phyloP scores from a whole-genome alignment of 2,888 invertebrate species.

The Yponomeuta plumbellus region DNA sequence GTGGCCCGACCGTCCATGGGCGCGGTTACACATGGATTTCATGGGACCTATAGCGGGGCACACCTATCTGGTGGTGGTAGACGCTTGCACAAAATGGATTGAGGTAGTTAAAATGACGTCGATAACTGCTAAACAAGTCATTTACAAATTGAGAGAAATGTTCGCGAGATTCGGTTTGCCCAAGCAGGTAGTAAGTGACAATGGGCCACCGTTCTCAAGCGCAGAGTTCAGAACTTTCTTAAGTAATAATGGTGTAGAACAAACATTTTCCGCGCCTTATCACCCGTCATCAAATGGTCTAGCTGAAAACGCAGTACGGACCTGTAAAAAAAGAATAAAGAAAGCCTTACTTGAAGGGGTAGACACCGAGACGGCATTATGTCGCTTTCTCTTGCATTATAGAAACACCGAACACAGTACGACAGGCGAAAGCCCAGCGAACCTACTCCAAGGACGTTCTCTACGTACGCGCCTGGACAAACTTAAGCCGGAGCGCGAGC shows the following conservation, averaged over 20 bases:
- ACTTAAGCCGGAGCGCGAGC: slow-evolving; percentile 2
- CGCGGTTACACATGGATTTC: no score
- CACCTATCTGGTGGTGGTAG: background rate
- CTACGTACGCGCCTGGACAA: slow-evolving; percentile 4
- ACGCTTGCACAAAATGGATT: slow-evolving; percentile 3
- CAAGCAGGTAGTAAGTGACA: slow-evolving; percentile 10
- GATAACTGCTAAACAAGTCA: background rate
- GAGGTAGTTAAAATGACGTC: background rate
- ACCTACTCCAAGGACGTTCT: background rate
- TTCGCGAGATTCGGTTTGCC: no score
- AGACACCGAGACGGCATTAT: background rate
- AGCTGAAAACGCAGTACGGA: slow-evolving; percentile 14
- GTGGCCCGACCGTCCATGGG: no score
- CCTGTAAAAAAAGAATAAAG: background rate
- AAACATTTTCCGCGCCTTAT: slow-evolving; percentile 18
- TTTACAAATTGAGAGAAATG: no score
- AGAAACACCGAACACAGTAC: slow-evolving; percentile 8
- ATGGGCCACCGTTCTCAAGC: slow-evolving; percentile 17
- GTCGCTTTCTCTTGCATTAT: background rate
- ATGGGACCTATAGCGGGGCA: no score
- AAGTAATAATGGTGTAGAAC: slow-evolving; percentile 4
- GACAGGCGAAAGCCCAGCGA: background rate
- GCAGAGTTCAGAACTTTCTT: slow-evolving; percentile 13
- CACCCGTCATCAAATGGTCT: slow-evolving; percentile 20
- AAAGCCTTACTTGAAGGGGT: slow-evolving; percentile 1